Base-by-base conservation (phyloP, 2,797 vertebrate species). In the Limosa lapponica region DNA sequence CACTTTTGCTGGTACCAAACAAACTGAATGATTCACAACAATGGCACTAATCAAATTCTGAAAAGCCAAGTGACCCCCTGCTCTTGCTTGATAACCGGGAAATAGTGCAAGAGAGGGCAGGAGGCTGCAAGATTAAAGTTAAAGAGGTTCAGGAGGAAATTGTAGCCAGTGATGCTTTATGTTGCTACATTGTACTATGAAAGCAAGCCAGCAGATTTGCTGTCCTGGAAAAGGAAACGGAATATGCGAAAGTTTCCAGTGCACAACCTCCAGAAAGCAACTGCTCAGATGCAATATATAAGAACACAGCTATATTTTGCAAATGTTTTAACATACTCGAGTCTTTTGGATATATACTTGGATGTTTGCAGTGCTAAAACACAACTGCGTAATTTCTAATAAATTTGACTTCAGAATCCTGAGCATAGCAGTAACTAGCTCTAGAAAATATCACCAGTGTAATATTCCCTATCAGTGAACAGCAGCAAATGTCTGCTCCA, bases 1-100 rank as follows among this genome's bases (percentile, higher is more conserved):
- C 82, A 82, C 80, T 93, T 93, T 58, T 75, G 62, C 89, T 62
- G 51, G 80, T 86, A 88, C 85, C 70, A 82, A 87, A 93, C 73
- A 86, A 93, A 62, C 49, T 30, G 85, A 94, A 86, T 79, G 84
- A 90, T 87, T 93, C 82, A 52, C 81, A 95, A 89, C 85, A 89
- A 79, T 1, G 7, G 73, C 3, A 28, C 48, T 95, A 93, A 95
- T 96, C 87, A 91, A 93, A 92, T 73, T 82, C 82, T 70, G 73
- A 84, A 91, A 90, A 95, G 87, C 85, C 82, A 80, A 79, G 77
- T 87, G 91, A 94, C 77, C 62, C 82, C 36, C 65, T 93, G 93
- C 66, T 90, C 82, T 61, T 86, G 28, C 59, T 89, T 80, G 93
- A 61, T 95, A 94, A 90, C 87, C 32, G 32, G 23, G 39, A 94